Percentiles rank a stretch among this genome's conserved stretches.
Evolutionary conservation across 1,140 invertebrate species (phyloP).

Genomic region (Pachyrhynchus sulphureomaculatus): DNA sequence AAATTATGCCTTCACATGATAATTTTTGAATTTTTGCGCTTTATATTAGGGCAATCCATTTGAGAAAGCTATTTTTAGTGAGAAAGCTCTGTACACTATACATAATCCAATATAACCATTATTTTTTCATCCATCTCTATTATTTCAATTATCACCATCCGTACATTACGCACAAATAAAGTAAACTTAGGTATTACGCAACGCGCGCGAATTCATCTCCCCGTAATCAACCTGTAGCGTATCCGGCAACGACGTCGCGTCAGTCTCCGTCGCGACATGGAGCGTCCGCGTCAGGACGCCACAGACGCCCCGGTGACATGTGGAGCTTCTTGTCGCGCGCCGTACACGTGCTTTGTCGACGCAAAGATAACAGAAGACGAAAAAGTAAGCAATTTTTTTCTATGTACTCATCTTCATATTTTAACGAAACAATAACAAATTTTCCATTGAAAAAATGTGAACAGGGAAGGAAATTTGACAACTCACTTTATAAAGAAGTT

Average conservation of each 20-base stretch:
- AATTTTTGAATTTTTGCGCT: too few species aligned
- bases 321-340: slow-evolving; percentile 18
- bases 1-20: too few species aligned
- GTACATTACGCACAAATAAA: not conserved
- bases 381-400: slow-evolving; percentile 8
- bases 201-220: not conserved
- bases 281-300: not conserved
- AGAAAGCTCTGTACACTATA: too few species aligned
- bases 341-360: slow-evolving; percentile 11
- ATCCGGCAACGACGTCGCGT: not conserved
- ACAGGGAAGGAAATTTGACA: too few species aligned
- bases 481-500: too few species aligned
- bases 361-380: not conserved
- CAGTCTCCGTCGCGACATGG: not conserved
- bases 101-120: too few species aligned
- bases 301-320: slow-evolving; percentile 15
- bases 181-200: not conserved
- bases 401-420: not conserved
- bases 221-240: slow-evolving; percentile 5
- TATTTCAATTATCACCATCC: too few species aligned
- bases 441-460: not conserved
- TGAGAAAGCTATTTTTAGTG: too few species aligned
- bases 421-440: not conserved
- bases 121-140: too few species aligned
- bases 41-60: too few species aligned